Percentiles rank a stretch among this genome's conserved stretches.
Evolutionary conservation across 2,113 vertebrate genomes (phyloP).

Genomic region (Perca schrenkii): DNA sequence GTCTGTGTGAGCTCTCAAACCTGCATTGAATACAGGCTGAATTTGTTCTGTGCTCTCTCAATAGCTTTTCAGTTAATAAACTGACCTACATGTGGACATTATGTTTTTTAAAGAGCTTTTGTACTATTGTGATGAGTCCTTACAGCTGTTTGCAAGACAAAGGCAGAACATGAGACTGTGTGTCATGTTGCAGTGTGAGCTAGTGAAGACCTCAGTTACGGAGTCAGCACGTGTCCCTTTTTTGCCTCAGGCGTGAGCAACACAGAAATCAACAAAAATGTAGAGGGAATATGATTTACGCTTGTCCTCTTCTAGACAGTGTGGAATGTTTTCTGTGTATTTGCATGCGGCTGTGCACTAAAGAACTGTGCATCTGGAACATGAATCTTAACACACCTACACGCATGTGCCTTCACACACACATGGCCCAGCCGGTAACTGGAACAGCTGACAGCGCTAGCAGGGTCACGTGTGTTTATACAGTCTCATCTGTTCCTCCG

Average conservation of each 20-base stretch:
- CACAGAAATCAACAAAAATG: conserved; percentile 32
- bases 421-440: conserved; percentile 41
- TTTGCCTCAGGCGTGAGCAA: conserved; percentile 34
- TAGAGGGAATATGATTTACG: conserved; percentile 44
- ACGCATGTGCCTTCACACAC: conserved; percentile 3
- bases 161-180: background rate
- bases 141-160: background rate
- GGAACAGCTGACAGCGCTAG: conserved; percentile 59
- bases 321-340: conserved; percentile 16
- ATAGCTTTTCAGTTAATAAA: conserved; percentile 29
- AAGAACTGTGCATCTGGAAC: conserved; percentile 47
- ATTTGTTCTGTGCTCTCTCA: background rate
- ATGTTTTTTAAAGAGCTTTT: background rate
- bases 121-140: background rate
- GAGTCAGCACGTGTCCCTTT: conserved; percentile 22
- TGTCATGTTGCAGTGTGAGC: conserved; percentile 4
- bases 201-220: background rate
- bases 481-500: conserved; percentile 52
- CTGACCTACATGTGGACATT: background rate
- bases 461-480: conserved; percentile 65
- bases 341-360: conserved; percentile 11
- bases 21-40: conserved; percentile 18
- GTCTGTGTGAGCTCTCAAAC: background rate
- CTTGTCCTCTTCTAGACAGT: conserved; percentile 22
- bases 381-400: conserved; percentile 30